Conservation (phyloP, 2,113 vertebrate species). For the Dasypus novemcinctus region DNA sequence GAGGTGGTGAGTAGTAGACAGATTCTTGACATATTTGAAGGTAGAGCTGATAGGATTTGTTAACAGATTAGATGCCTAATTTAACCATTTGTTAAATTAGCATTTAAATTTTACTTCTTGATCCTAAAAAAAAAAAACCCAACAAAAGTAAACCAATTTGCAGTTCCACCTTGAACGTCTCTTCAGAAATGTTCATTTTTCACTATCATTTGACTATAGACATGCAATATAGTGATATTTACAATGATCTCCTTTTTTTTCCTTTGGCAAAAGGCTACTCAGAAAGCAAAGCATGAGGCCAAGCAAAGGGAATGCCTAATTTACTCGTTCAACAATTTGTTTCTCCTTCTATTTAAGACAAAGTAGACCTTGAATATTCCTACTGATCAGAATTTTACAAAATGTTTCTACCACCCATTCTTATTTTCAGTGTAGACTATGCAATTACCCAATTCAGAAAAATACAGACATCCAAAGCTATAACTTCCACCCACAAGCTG, state of each 20-base stretch:
- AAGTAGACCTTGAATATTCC: neutral
- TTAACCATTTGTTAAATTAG: neutral
- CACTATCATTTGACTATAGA: neutral
- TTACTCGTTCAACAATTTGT: neutral
- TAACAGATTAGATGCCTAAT: neutral
- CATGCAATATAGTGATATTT: neutral
- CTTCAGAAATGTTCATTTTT: neutral
- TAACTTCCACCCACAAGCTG: neutral
- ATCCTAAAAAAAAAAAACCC: neutral
- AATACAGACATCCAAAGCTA: constrained; percentile 2
- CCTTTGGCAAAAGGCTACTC: constrained; percentile 11
- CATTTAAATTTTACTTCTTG: neutral
- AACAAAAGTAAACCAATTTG: neutral
- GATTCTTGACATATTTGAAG: neutral
- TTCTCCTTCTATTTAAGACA: constrained; percentile 42
- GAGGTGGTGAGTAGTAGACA: neutral
- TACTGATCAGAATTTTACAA: neutral
- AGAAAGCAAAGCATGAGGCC: neutral
- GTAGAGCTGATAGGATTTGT: neutral
- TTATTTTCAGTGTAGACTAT: constrained; percentile 23
- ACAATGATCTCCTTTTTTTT: neutral
- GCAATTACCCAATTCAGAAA: constrained; percentile 37
- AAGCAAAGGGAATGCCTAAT: constrained; percentile 1
- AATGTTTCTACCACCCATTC: constrained; percentile 14
- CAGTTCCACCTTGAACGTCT: neutral